These are phyloP conservation scores for Clitarchus hookeri DNA, from an alignment of 2,888 invertebrate genomes.

Conservation along the genomic window DNA sequence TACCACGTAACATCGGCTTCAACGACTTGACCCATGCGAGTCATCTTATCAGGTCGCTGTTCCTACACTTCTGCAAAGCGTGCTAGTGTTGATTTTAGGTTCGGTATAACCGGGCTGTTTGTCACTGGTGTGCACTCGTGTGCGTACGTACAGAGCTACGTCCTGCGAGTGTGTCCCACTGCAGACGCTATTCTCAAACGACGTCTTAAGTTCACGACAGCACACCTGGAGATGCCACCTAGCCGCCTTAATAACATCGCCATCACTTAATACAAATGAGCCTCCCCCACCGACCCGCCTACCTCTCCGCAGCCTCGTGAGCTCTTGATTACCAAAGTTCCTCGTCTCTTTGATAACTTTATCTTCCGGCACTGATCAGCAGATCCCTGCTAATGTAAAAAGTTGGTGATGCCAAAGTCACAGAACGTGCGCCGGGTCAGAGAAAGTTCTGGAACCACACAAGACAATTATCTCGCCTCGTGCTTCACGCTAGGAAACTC, in stretches of 20 bases:
- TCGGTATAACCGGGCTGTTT: no score
- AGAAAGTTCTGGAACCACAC: no score
- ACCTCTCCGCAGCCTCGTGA: neutral
- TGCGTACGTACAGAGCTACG: no score
- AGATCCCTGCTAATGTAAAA: neutral
- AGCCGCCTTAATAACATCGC: neutral
- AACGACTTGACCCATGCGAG: no score
- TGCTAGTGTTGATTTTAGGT: no score
- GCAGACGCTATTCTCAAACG: no score
- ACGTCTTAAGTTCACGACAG: no score
- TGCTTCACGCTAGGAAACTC: neutral
- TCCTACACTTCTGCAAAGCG: no score
- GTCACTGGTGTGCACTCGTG: no score
- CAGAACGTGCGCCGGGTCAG: neutral
- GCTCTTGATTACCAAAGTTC: neutral
- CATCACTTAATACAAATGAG: neutral
- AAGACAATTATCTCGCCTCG: neutral
- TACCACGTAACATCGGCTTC: no score
- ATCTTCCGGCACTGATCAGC: neutral
- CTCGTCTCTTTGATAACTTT: slow-evolving; percentile 10
- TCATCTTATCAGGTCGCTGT: no score
- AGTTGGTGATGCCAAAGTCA: neutral
- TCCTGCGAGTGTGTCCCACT: no score
- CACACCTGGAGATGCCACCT: neutral
- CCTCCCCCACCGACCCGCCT: neutral